Evolutionary conservation across 2,888 invertebrate genomes (phyloP).

Genomic region (Cryptus armator): DNA sequence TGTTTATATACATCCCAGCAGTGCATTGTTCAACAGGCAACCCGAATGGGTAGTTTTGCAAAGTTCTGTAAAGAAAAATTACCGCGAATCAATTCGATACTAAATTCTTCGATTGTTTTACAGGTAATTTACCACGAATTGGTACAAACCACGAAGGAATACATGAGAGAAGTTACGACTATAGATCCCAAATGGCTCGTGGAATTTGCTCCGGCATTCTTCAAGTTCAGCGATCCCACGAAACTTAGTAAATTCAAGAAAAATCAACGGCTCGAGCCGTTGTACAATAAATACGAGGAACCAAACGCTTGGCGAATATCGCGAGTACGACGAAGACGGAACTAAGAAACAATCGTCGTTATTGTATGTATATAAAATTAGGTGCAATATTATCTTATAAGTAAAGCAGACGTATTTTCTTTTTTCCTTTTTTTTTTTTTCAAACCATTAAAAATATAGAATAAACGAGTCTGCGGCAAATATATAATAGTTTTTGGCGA

Average conservation of each 20-base stretch:
- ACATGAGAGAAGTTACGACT: constrained; percentile 99
- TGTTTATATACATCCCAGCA: constrained; percentile 99
- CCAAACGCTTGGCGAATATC: constrained; percentile 99
- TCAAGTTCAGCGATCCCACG: constrained; percentile 99
- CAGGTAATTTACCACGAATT: constrained; percentile 99
- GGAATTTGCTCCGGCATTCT: constrained; percentile 99
- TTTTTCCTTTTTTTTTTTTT: neutral
- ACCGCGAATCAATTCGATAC: neutral
- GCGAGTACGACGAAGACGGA: constrained; percentile 93
- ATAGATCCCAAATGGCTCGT: constrained; percentile 99
- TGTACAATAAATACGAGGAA: constrained; percentile 99
- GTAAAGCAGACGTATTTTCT: neutral
- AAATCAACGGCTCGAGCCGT: constrained; percentile 98
- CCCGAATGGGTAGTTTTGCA: constrained; percentile 93
- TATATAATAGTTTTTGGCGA: too few species aligned
- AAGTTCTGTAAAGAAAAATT: neutral
- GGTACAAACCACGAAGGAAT: constrained; percentile 99
- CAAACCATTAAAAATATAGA: neutral
- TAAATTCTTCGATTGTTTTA: neutral
- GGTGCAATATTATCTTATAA: constrained; percentile 16
- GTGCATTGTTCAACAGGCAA: constrained; percentile 98
- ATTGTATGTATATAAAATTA: constrained; percentile 7
- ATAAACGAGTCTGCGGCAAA: neutral
- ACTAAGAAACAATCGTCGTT: constrained; percentile 86
- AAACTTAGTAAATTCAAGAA: constrained; percentile 99